These are phyloP conservation scores for Drosophila kohkoa DNA, from an alignment of 1,140 invertebrate species.

Conservation along the genomic window DNA sequence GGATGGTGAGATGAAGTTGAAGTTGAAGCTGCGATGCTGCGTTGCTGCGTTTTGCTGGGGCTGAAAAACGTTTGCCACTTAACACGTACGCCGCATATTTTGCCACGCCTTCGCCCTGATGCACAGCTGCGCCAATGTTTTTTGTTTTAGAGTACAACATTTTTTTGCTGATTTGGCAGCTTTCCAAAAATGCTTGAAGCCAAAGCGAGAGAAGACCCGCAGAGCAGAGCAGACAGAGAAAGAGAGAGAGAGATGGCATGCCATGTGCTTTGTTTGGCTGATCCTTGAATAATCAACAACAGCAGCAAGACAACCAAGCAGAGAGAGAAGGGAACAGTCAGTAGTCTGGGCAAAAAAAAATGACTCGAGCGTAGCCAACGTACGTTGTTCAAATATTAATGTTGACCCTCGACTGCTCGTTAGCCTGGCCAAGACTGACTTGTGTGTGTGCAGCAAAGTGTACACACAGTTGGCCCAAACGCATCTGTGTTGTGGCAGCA, in stretches of 20 bases:
- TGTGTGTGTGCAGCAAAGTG: constrained; percentile 8
- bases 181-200: constrained; percentile 21
- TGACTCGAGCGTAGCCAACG: constrained; percentile 57
- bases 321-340: background rate
- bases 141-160: constrained; percentile 68
- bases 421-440: constrained; percentile 48
- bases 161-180: constrained; percentile 77
- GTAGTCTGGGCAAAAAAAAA: constrained; percentile 43
- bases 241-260: constrained; percentile 41
- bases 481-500: constrained; percentile 29
- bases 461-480: constrained; percentile 10
- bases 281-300: constrained; percentile 83
- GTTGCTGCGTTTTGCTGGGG: constrained; percentile 42
- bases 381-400: constrained; percentile 82
- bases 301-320: constrained; percentile 36
- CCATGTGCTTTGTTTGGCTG: constrained; percentile 81
- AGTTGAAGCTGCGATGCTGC: constrained; percentile 22
- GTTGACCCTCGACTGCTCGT: constrained; percentile 78
- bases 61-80: constrained; percentile 83
- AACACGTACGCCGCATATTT: constrained; percentile 83
- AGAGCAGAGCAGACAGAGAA: constrained; percentile 25
- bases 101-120: constrained; percentile 50
- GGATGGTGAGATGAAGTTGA: background rate
- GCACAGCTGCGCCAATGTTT: constrained; percentile 20
- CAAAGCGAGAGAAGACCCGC: constrained; percentile 19